Conservation (phyloP, 2,797 vertebrate species). For the Prionace glauca region DNA sequence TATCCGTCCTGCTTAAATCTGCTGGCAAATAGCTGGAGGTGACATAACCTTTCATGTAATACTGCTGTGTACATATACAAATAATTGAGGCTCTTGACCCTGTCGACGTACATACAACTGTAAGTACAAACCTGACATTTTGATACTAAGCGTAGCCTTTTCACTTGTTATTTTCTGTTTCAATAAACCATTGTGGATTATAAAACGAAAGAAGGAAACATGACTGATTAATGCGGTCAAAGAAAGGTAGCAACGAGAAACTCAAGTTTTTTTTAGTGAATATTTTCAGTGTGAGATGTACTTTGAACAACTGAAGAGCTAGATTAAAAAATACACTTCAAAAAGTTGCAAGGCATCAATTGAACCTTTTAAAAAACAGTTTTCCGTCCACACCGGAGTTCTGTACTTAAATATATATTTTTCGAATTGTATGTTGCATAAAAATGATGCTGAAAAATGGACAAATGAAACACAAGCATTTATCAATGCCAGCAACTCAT, state of each 20-base stretch:
- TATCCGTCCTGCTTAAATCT: slow-evolving; percentile 79
- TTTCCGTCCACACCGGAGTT: background rate
- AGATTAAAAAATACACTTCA: background rate
- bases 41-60: slow-evolving; percentile 96
- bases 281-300: slow-evolving; percentile 77
- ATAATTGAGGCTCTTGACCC: slow-evolving; percentile 99
- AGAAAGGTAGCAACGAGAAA: slow-evolving; percentile 92
- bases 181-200: slow-evolving; percentile 94
- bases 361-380: background rate
- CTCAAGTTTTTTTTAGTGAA: slow-evolving; percentile 95
- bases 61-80: slow-evolving; percentile 87
- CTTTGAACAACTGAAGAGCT: background rate
- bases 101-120: slow-evolving; percentile 83
- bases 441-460: background rate
- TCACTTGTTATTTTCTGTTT: slow-evolving; percentile 96
- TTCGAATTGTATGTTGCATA: background rate
- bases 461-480: background rate
- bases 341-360: background rate
- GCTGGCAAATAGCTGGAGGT: slow-evolving; percentile 91
- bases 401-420: slow-evolving; percentile 5
- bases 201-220: slow-evolving; percentile 78
- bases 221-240: slow-evolving; percentile 99
- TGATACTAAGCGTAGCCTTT: slow-evolving; percentile 88
- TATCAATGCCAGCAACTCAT: background rate
- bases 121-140: slow-evolving; percentile 99